Percentiles rank a stretch among this genome's conserved stretches.
Evolutionary conservation across 2,888 invertebrate species (phyloP).

Genomic region (Trichopria drosophilae): DNA sequence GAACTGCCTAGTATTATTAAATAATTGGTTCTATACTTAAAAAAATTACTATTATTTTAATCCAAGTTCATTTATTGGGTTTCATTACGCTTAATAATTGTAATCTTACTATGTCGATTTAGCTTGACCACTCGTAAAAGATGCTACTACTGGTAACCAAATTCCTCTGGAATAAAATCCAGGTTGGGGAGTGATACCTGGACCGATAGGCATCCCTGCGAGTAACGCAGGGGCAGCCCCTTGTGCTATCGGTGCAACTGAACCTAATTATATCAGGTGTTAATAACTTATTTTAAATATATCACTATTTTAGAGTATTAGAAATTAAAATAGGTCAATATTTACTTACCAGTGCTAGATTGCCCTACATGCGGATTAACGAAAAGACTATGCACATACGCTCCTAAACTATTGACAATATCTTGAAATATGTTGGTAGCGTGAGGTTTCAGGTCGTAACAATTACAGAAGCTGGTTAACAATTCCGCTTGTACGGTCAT

Average conservation of each 20-base stretch:
- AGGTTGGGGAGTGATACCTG: constrained; percentile 82
- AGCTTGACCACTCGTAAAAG: constrained; percentile 81
- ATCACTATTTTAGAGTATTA: background rate
- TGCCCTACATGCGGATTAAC: constrained; percentile 72
- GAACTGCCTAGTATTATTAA: background rate
- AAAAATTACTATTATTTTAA: background rate
- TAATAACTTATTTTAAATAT: background rate
- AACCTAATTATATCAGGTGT: constrained; percentile 38
- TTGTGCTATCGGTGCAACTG: constrained; percentile 61
- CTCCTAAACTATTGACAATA: constrained; percentile 90
- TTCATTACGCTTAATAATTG: too few species aligned
- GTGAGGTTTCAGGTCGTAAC: constrained; percentile 93
- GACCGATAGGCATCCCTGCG: constrained; percentile 70
- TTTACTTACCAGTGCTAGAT: constrained; percentile 48
- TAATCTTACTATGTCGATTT: constrained; percentile 93
- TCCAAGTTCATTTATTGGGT: too few species aligned
- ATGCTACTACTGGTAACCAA: constrained; percentile 86
- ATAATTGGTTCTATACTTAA: background rate
- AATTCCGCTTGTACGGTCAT: constrained; percentile 87
- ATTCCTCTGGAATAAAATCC: constrained; percentile 93
- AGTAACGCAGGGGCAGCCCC: constrained; percentile 68
- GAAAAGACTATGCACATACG: constrained; percentile 90
- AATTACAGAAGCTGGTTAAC: constrained; percentile 88
- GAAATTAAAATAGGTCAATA: constrained; percentile 2
- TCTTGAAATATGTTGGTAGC: constrained; percentile 92